Evolutionary conservation across 1,140 invertebrate species (phyloP), one percentile per base, ranked within the genome.

Genomic region (Bathynomus jamesi): DNA sequence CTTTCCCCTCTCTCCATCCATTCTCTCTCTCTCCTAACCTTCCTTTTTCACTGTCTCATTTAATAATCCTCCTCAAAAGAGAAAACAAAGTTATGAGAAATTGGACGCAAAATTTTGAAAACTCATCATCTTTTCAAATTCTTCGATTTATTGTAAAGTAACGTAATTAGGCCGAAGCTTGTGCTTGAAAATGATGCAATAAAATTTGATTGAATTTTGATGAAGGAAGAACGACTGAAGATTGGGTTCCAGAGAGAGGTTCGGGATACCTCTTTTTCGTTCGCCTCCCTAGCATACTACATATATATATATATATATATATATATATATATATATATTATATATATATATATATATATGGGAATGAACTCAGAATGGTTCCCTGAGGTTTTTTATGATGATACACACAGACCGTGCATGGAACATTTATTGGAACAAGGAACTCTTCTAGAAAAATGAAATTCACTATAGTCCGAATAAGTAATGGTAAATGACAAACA

Each of bases 161-260:
- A 73, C 71, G 68, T 73, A 73, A 73, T 73, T 73, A 73, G 71
- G 71, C 32, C 66, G 71, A 73, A 73, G 71, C 71, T 73, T 69
- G 71, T 40, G 71, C 71, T 67, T 73, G 71, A 73, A 73, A 73
- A 73, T 73, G 71, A 73, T 69, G 71, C 71, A 73, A 73, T 73
- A 73, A 73, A 73, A 67, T 73, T 68, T 73, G 71, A 73, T 73
- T 73, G 71, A 73, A 68, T 68, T 68, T 73, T 73, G 71, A 73
- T 73, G 71, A 73, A 67, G 68, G 65, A 65, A 73, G 66, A 73
- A 61, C 29, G 66, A 61, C 71, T 73, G 61, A 73, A 73, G 68
- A 67, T 68, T 73, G 67, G 62, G 17, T 10, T 28, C 25, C 28
- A 4, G 29, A 17, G 31, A 30, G 28, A 13, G 63, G 28, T n/a